These are phyloP conservation scores for Apis laboriosa DNA, from an alignment of 1,140 invertebrate genomes.

Conservation along the genomic window DNA sequence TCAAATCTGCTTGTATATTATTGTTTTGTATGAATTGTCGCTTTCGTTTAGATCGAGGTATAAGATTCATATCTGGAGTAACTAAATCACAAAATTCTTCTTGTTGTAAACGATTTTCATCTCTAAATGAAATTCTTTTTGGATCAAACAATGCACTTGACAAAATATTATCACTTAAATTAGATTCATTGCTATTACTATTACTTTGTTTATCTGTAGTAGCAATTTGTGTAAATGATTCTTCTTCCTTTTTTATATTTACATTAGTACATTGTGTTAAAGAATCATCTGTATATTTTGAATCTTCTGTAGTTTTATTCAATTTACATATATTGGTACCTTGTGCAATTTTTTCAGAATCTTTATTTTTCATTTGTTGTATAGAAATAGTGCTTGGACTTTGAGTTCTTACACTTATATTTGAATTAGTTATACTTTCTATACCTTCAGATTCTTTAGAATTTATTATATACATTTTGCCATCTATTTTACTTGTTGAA, in stretches of 20 bases:
- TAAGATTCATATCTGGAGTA: constrained; percentile 77
- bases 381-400: constrained; percentile 50
- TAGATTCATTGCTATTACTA: constrained; percentile 61
- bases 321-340: constrained; percentile 40
- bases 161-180: constrained; percentile 59
- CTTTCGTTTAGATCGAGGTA: constrained; percentile 70
- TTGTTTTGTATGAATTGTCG: constrained; percentile 64
- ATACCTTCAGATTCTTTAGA: constrained; percentile 70
- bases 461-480: constrained; percentile 52
- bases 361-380: constrained; percentile 60
- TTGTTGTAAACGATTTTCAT: constrained; percentile 68
- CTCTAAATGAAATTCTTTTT: constrained; percentile 76
- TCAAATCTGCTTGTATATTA: constrained; percentile 56
- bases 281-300: constrained; percentile 54
- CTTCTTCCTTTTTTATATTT: constrained; percentile 52
- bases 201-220: constrained; percentile 36
- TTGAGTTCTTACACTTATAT: constrained; percentile 60
- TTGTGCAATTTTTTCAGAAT: constrained; percentile 50
- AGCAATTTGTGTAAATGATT: constrained; percentile 47
- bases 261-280: constrained; percentile 43
- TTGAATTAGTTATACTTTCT: constrained; percentile 62
- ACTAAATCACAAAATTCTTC: constrained; percentile 75
- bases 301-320: constrained; percentile 46
- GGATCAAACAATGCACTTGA: constrained; percentile 73
- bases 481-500: constrained; percentile 65